Evolutionary conservation across 1,140 invertebrate genomes (phyloP).

Genomic region (Caerostris extrusa): DNA sequence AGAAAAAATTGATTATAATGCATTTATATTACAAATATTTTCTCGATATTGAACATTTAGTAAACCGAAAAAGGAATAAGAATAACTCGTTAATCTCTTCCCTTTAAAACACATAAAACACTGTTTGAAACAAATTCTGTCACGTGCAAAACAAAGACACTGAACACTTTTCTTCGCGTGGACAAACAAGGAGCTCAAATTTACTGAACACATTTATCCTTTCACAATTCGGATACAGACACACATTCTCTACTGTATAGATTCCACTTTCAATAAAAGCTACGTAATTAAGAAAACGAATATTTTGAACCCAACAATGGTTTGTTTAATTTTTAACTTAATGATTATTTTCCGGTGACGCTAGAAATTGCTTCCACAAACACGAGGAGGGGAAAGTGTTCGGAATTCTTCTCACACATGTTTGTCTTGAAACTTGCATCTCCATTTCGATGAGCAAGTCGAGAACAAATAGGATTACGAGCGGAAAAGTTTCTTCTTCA

Average conservation of each 20-base stretch:
- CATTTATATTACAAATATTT: background rate
- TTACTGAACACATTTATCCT: background rate
- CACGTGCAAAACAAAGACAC: background rate
- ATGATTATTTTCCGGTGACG: conserved; percentile 16
- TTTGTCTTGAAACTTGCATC: conserved; percentile 2
- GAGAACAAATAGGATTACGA: conserved; percentile 10
- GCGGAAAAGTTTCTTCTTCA: background rate
- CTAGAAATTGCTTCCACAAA: conserved; percentile 10
- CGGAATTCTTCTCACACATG: conserved; percentile 3
- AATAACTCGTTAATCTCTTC: background rate
- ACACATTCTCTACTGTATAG: too few relatives aligned
- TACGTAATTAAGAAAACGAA: conserved; percentile 16
- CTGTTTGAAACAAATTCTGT: background rate
- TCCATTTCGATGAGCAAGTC: background rate
- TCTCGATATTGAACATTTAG: background rate
- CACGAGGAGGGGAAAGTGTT: background rate
- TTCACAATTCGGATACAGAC: background rate
- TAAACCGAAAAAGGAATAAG: background rate
- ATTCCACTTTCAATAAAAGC: background rate
- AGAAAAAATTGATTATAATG: background rate
- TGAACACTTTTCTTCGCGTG: background rate
- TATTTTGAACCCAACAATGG: background rate
- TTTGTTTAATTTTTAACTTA: conserved; percentile 37
- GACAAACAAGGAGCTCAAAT: conserved; percentile 2
- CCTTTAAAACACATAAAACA: background rate